Conservation (phyloP, 2,888 invertebrate species). For the Auanema freiburgensis region DNA sequence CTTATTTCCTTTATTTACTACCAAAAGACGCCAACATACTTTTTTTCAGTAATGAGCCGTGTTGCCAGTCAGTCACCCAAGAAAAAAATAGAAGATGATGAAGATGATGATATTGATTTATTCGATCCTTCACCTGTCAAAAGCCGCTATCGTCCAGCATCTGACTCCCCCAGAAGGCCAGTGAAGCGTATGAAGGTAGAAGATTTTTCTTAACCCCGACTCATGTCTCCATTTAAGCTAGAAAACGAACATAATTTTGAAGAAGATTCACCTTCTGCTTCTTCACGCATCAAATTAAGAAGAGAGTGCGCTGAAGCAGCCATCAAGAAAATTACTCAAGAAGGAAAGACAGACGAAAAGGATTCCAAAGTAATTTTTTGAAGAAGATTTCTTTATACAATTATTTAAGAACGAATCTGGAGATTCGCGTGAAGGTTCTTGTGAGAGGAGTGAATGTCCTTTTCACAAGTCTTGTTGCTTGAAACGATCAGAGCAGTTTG, state of each 20-base stretch:
- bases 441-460: slow-evolving; percentile 43
- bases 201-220: no score
- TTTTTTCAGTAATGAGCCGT: background rate
- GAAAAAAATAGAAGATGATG: background rate
- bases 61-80: background rate
- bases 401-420: slow-evolving; percentile 5
- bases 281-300: slow-evolving; percentile 20
- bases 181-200: slow-evolving; percentile 1
- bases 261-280: slow-evolving; percentile 17
- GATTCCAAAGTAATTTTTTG: background rate
- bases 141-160: background rate
- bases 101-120: background rate
- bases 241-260: slow-evolving; percentile 8
- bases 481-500: slow-evolving; percentile 19
- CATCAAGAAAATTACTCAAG: slow-evolving; percentile 30
- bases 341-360: slow-evolving; percentile 3
- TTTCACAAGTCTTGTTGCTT: slow-evolving; percentile 32
- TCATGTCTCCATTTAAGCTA: background rate
- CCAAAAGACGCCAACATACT: background rate
- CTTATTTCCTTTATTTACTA: no score
- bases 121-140: slow-evolving; percentile 4
- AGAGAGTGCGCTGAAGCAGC: slow-evolving; percentile 35
- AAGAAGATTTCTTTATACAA: background rate
- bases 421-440: slow-evolving; percentile 40
- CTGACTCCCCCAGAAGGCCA: background rate